Conservation (phyloP, 2,797 vertebrate genomes). For the Pelobates cultripes region DNA sequence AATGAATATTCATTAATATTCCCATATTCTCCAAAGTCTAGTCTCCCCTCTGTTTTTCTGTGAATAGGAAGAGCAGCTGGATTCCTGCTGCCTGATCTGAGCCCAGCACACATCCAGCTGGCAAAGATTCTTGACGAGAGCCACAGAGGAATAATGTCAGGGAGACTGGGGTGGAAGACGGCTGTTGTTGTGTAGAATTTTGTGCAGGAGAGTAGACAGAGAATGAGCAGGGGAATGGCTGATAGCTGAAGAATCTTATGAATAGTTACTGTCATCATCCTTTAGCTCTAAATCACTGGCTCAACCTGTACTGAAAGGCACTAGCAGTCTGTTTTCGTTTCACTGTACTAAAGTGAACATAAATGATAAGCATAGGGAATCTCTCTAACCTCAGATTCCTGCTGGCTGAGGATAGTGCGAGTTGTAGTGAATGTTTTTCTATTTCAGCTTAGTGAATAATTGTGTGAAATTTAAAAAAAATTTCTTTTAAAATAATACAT, state of each 20-base stretch:
- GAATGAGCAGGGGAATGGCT: slow-evolving; percentile 28
- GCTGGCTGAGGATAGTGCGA: too few species aligned
- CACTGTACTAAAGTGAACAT: neutral
- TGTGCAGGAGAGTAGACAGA: slow-evolving; percentile 19
- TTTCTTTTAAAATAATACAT: too few species aligned
- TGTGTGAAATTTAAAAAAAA: too few species aligned
- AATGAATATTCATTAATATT: slow-evolving; percentile 33
- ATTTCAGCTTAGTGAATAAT: too few species aligned
- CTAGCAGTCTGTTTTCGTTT: neutral
- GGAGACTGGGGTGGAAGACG: neutral
- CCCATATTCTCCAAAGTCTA: slow-evolving; percentile 30
- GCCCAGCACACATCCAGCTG: slow-evolving; percentile 43
- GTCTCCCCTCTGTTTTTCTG: slow-evolving; percentile 46
- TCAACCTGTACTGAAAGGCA: neutral
- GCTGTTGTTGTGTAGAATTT: slow-evolving; percentile 29
- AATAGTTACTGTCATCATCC: neutral
- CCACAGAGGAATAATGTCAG: slow-evolving; percentile 44
- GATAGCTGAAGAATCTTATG: slow-evolving; percentile 6
- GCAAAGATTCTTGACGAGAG: slow-evolving; percentile 30
- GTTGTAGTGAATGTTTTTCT: too few species aligned
- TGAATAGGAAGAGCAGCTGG: slow-evolving; percentile 55
- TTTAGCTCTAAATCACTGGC: neutral
- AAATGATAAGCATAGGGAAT: neutral
- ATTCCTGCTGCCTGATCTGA: slow-evolving; percentile 36
- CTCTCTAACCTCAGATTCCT: neutral